Evolutionary conservation across 2,888 invertebrate species (phyloP), one percentile per base, ranked within the genome.

Genomic region (Tachina fera): DNA sequence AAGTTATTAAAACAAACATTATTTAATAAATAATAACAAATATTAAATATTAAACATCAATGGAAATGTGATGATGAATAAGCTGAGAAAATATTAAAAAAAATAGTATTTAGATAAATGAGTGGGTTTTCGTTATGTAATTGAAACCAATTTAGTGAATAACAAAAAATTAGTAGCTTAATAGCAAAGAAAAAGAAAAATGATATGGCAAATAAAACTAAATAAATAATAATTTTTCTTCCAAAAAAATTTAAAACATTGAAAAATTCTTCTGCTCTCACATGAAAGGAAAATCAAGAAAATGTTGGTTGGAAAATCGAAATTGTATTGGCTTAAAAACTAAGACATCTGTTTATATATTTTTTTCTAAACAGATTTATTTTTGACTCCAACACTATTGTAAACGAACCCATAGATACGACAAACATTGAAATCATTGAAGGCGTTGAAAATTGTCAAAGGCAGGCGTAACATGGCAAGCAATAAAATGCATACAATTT

Each of bases 371-470:
- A 39, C 63, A 74, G 43, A 49, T 45, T 60, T 47, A 82, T 53
- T 53, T 61, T 45, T 22, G 22, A 51, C 60, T 68, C 39, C 47
- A 77, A 43, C 60, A 39, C 39, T 67, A 75, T 11, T 51, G 68
- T 61, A 61, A 56, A 43, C 75, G 45, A 61, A 45, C 60, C 60
- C 45, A 65, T 49, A 45, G 43, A 43, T 71, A 39, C 71, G 61
- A 56, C 56, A 39, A 49, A 58, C 11, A 71, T 22, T 61, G 11
- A n/a, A 75, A 65, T 65, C 82, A 45, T 75, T 67, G 82, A 83
- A 86, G 85, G 85, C 85, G 82, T 86, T 86, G 85, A 86, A 83
- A 83, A 83, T 83, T 86, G 82, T 86, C 85, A 86, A 82, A 86
- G 78, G 85, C 85, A 83, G 85, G 82, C 82, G 85, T 83, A 86